Evolutionary conservation across 2,113 vertebrate genomes (phyloP), one percentile per base, ranked within the genome.

Genomic region (Herpetotheres cachinnans): DNA sequence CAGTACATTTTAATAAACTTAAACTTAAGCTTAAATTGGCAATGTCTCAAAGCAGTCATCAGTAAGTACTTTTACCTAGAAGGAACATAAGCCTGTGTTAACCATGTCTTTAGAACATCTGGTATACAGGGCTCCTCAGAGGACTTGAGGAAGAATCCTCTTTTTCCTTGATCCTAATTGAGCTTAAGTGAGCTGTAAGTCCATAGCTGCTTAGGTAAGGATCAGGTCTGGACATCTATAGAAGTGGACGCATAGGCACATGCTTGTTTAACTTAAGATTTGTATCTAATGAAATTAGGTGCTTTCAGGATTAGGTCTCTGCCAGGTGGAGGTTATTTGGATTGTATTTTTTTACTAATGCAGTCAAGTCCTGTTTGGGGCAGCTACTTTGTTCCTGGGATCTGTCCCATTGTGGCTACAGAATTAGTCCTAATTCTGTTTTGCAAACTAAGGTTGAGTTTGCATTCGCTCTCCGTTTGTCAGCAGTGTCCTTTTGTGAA

Each of bases 131-230:
- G 58, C 87, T 94, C 17, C 62, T 95, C 62, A 42, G 58, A 88
- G 87, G 82, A 65, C 81, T 89, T 90, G 54, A 90, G 73, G 61
- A 94, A 88, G 82, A 93, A 94, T 91, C 71, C 66, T 94, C 74
- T 94, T 95, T 96, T 95, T 88, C 63, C 38, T 82, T 93, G 30
- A 79, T 95, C 85, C 74, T 95, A 86, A 90, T 73, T 94, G 92
- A 78, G 66, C 87, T 95, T 90, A 97, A 82, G 56, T 76, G 81
- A 94, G 52, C 91, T 93, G n/a, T 96, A 86, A 96, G 78, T 66
- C 49, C 34, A 19, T 89, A 66, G 34, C 91, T 94, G 74, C 78
- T 90, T 94, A 69, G 87, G 74, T 93, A 82, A 88, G 85, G 87
- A 87, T 86, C 65, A 90, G 70, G 27, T 80, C 62, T 87, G 87